Conservation (phyloP, 2,113 vertebrate genomes). For the Indicator maculatus region DNA sequence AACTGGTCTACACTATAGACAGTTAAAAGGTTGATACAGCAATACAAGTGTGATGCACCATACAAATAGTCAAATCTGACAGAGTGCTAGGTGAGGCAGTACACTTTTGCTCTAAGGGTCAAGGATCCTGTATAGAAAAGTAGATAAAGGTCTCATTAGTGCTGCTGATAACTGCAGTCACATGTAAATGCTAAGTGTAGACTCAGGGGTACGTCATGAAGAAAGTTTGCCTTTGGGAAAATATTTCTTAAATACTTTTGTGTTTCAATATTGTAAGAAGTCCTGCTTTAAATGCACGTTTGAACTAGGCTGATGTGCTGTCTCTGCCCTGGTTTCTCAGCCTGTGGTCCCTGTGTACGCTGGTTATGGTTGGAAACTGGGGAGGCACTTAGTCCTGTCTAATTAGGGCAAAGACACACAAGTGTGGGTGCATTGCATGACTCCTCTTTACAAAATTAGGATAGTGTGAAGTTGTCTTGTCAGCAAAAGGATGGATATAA, state of each 20-base stretch:
- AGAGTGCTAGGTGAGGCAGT: background rate
- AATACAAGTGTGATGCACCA: background rate
- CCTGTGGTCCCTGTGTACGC: background rate
- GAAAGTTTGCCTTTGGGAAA: background rate
- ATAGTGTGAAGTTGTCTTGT: background rate
- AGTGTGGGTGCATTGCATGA: background rate
- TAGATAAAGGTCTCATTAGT: background rate
- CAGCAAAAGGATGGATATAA: background rate
- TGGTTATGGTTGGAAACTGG: background rate
- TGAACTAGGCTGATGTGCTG: background rate
- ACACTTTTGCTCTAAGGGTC: background rate
- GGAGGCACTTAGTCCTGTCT: background rate
- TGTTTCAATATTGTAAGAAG: background rate
- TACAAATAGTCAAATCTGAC: background rate
- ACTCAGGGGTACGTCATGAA: background rate
- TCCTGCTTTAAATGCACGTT: background rate
- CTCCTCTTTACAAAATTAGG: background rate
- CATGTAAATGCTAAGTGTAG: background rate
- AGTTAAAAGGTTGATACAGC: background rate
- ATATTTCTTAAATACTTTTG: background rate
- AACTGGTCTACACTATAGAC: fast-evolving
- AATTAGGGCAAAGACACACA: background rate
- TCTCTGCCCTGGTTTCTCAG: background rate
- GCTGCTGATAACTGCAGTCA: background rate
- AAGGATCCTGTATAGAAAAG: background rate